phyloP scores from a whole-genome alignment of 2,113 vertebrate species.

The Nipponia nippon region DNA sequence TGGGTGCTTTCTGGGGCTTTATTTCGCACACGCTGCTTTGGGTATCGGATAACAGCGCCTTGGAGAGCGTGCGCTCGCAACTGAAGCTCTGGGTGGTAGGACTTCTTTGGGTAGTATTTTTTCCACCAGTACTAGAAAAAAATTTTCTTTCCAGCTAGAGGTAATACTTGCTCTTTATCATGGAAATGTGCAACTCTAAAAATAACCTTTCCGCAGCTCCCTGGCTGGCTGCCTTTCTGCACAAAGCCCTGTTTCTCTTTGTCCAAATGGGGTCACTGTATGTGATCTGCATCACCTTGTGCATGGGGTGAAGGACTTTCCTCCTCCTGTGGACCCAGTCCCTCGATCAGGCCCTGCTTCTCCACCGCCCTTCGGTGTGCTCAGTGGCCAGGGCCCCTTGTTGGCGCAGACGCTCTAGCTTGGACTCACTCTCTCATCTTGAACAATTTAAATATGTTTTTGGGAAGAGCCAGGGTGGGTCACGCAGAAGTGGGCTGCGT shows the following conservation, averaged over 20 bases:
- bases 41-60: neutral
- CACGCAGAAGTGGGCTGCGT: neutral
- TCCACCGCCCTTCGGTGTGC: neutral
- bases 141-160: neutral
- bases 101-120: neutral
- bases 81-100: neutral
- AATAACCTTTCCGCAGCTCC: neutral
- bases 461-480: neutral
- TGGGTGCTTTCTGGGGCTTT: neutral
- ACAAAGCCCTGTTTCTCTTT: neutral
- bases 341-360: neutral
- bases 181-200: slow-evolving; percentile 16
- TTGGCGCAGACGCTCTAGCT: neutral
- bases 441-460: neutral
- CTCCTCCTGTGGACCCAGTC: neutral
- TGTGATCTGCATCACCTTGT: neutral
- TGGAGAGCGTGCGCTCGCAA: accelerated
- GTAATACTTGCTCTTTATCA: slow-evolving; percentile 3
- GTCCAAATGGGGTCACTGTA: neutral
- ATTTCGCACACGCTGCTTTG: neutral
- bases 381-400: neutral
- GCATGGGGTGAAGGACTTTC: neutral
- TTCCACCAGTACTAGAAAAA: neutral
- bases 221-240: neutral
- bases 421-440: neutral